Base-by-base conservation (phyloP, 2,113 vertebrate genomes). In the Eptesicus fuscus region DNA sequence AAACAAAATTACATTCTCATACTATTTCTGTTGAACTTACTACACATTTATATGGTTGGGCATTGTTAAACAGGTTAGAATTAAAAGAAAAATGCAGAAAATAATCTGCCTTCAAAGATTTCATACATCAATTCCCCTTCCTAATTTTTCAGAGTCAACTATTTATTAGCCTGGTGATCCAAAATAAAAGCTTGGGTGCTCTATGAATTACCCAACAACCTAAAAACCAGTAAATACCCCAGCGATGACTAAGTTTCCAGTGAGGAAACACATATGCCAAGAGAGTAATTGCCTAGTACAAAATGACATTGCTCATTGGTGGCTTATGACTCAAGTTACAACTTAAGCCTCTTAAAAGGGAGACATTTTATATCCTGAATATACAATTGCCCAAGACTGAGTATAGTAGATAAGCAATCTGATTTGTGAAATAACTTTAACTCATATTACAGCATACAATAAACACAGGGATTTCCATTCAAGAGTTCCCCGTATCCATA, bases 131-230 rank as follows among this genome's bases (percentile, higher is more conserved):
- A 92, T 80, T 83, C 28, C 7, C 9, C 65, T 95, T 83, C 22
- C 40, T 84, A 90, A 37, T 76, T 90, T 92, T 95, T 76, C 49
- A 77, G 13, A 92, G 10, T 90, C 56, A 78, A 92, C 18, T 94
- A 42, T 76, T 83, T 94, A 56, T 80, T 83, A 93, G 18, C 30
- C 32, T 12, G 59, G 14, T 59, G 76, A 93, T 49, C 40, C 37
- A 59, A 65, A 96, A 63, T 65, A 80, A 91, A 88, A 94, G 51
- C 10, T 17, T 88, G 20, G 20, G n/a, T 59, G 35, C 78, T 83
- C 16, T 61, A 51, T 32, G 70, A 93, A 90, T 95, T 86, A 83
- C 25, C 23, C 42, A 94, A 78, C 44, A 91, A 25, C 28, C 56
- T 74, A 83, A 95, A 73, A 86, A 3, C 83, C 42, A 88, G 42